phyloP scores from a whole-genome alignment of 1,140 invertebrate species.

The Chrysomallon squamiferum region DNA sequence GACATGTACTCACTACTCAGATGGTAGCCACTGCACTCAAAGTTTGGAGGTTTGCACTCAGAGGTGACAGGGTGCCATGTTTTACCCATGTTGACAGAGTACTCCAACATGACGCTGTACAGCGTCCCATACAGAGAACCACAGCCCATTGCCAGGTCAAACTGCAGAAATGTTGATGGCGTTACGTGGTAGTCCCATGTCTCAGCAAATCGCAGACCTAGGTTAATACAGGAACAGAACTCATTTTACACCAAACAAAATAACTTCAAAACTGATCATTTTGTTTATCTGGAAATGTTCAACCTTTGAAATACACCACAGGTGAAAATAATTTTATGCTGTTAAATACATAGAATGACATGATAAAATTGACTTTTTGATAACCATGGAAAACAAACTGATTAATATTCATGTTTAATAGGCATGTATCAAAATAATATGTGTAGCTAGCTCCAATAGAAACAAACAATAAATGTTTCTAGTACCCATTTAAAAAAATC shows the following conservation, averaged over 20 bases:
- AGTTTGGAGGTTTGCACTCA: constrained; percentile 61
- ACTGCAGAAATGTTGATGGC: constrained; percentile 64
- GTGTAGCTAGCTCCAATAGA: too few species aligned
- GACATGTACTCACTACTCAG: constrained; percentile 59
- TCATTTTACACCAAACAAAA: not conserved
- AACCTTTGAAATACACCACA: too few species aligned
- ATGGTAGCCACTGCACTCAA: constrained; percentile 62
- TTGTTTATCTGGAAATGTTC: too few species aligned
- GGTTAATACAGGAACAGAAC: not conserved
- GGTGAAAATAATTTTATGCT: too few species aligned
- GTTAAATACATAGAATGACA: too few species aligned
- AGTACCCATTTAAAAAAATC: too few species aligned
- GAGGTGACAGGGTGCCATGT: constrained; percentile 61
- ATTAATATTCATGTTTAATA: too few species aligned
- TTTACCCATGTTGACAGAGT: constrained; percentile 63
- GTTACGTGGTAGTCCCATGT: constrained; percentile 64
- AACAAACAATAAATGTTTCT: too few species aligned
- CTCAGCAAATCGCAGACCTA: constrained; percentile 59
- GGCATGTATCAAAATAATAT: too few species aligned
- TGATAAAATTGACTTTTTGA: too few species aligned
- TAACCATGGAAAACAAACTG: too few species aligned
- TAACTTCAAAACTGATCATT: not conserved
- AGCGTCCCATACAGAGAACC: constrained; percentile 46
- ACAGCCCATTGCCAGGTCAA: constrained; percentile 64
- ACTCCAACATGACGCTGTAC: constrained; percentile 60